Evolutionary conservation across 2,888 invertebrate genomes (phyloP), one percentile per base, ranked within the genome.

Genomic region (Bombylius major): DNA sequence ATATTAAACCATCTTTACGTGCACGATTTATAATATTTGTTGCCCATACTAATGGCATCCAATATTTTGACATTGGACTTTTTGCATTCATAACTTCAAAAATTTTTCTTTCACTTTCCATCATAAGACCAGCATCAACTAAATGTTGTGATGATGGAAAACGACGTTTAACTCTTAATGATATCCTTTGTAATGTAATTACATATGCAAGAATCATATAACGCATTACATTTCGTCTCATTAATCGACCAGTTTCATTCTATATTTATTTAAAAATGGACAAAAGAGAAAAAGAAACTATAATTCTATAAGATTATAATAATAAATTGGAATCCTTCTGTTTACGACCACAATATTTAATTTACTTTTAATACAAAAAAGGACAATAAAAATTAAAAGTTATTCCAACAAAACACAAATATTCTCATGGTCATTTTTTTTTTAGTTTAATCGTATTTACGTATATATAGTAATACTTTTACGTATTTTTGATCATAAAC

Each of bases 11-110:
- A 65, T 93, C 92, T 67, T 88, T 88, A 58, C 91, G 77, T 5
- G 92, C 91, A 56, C 91, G 78, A 73, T 91, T 90, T 62, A 93
- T 89, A 60, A 93, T 89, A 70, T 91, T 91, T 6, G 91, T 90
- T 47, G 92, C 92, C 93, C 93, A 93, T 14, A 91, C 90, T 53
- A 92, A 75, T 0, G 93, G 93, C 87, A 93, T 89, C 92, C 92
- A 93, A 70, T 92, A 93, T 66, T 86, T 86, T 13, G 90, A 88
- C 87, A 92, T 92, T 5, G 88, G 87, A 64, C 89, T 89, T 70
- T 91, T 90, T 13, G 84, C 84, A 69, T 92, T 89, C 83, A 93
- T 84, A 68, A 88, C 82, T 70, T 93, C 92, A 70, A 93, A 90
- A 54, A 93, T 90, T 71, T 91, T 90, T 73, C 87, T 84, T 73